A percentile compares a stretch with the other conserved stretches of the same genome.
Evolutionary conservation across 2,797 vertebrate genomes (phyloP).

Genomic region (Apogon talboti): DNA sequence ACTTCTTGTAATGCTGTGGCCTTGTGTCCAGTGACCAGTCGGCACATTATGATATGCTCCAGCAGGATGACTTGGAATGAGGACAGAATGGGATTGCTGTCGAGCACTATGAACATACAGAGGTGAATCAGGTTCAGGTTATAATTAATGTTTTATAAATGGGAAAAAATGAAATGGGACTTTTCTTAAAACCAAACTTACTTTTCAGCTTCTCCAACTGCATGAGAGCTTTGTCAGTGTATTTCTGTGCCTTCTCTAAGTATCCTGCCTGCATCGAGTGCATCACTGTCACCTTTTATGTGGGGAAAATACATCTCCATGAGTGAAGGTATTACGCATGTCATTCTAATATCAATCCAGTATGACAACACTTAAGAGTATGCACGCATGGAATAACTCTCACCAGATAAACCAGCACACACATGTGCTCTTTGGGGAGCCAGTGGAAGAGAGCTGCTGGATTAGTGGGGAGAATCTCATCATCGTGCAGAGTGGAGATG

Average conservation of each 20-base stretch:
- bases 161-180: background rate
- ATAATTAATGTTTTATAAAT: background rate
- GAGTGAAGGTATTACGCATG: background rate
- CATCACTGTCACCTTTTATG: constrained; percentile 91
- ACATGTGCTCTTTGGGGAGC: constrained; percentile 95
- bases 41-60: constrained; percentile 95
- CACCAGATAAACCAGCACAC: constrained; percentile 91
- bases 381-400: constrained; percentile 4
- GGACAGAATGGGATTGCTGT: constrained; percentile 92
- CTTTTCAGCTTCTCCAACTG: constrained; percentile 95
- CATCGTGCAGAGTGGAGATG: constrained; percentile 91
- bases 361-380: background rate
- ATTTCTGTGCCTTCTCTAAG: constrained; percentile 93
- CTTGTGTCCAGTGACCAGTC: constrained; percentile 93
- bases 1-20: constrained; percentile 93
- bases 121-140: constrained; percentile 5
- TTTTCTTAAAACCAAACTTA: constrained; percentile 67
- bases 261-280: constrained; percentile 94
- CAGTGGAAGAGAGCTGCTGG: constrained; percentile 94
- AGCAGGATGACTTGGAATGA: constrained; percentile 94
- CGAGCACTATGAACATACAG: constrained; percentile 83
- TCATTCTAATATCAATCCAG: too few relatives aligned
- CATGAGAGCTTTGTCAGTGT: constrained; percentile 95
- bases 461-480: constrained; percentile 93
- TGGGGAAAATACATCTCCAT: background rate